phyloP scores from a whole-genome alignment of 2,113 vertebrate genomes.

The Pteronura brasiliensis region DNA sequence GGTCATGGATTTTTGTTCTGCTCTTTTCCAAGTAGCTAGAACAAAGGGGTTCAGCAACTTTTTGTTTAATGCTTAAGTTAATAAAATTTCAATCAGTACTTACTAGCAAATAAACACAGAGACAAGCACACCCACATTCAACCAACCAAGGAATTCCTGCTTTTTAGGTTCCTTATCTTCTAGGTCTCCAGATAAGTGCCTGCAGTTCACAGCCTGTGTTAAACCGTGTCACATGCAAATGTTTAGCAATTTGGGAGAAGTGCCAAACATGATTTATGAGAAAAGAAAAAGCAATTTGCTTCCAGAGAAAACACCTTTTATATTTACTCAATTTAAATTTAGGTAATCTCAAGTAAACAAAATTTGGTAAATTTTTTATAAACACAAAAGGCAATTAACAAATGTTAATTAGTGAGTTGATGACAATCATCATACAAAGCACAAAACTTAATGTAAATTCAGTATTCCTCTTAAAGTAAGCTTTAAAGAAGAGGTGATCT shows the following conservation, averaged over 20 bases:
- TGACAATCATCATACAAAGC: neutral
- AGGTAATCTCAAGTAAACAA: neutral
- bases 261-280: neutral
- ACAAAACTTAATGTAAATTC: neutral
- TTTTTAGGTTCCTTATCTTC: neutral
- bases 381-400: neutral
- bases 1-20: neutral
- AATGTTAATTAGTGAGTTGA: neutral
- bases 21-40: neutral
- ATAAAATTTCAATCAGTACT: neutral
- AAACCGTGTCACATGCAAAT: neutral
- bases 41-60: neutral
- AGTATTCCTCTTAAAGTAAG: neutral
- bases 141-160: neutral
- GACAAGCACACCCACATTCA: neutral
- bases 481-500: neutral
- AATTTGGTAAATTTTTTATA: neutral
- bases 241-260: neutral
- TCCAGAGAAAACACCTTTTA: neutral
- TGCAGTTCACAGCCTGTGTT: neutral
- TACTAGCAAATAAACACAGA: neutral
- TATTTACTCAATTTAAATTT: neutral
- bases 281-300: neutral
- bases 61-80: neutral
- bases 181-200: neutral